These are phyloP conservation scores for Sminthurinus aureus DNA, from an alignment of 2,888 invertebrate species.

Conservation along the genomic window DNA sequence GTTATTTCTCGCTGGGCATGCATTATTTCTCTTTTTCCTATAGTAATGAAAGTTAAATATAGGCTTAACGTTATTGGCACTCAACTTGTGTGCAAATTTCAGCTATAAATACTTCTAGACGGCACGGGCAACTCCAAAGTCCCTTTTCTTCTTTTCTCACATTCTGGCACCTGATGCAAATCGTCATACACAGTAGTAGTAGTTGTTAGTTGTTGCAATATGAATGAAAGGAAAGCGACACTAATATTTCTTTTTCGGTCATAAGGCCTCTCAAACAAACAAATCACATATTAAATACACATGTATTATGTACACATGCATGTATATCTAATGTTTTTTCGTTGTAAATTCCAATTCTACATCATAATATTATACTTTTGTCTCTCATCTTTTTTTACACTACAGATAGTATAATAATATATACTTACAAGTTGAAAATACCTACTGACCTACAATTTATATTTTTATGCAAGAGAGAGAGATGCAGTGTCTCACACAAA, in stretches of 20 bases:
- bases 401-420: no score
- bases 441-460: no score
- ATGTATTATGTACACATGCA: neutral
- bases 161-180: conserved; percentile 25
- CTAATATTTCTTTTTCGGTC: conserved; percentile 4
- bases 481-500: no score
- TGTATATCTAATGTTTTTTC: no score
- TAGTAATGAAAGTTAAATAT: conserved; percentile 28
- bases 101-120: conserved; percentile 13
- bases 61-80: conserved; percentile 26
- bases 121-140: conserved; percentile 15
- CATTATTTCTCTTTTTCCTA: neutral
- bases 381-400: no score
- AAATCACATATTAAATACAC: neutral
- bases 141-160: neutral
- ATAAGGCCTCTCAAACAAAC: neutral
- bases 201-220: neutral
- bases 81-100: conserved; percentile 19
- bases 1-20: no score
- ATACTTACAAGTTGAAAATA: no score
- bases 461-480: no score
- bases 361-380: no score
- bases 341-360: no score
- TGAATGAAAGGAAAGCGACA: neutral
- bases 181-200: conserved; percentile 5